Percentiles rank a stretch among this genome's conserved stretches.
Conservation (phyloP, 2,113 vertebrate genomes). For the Dryoscopus gambensis region DNA sequence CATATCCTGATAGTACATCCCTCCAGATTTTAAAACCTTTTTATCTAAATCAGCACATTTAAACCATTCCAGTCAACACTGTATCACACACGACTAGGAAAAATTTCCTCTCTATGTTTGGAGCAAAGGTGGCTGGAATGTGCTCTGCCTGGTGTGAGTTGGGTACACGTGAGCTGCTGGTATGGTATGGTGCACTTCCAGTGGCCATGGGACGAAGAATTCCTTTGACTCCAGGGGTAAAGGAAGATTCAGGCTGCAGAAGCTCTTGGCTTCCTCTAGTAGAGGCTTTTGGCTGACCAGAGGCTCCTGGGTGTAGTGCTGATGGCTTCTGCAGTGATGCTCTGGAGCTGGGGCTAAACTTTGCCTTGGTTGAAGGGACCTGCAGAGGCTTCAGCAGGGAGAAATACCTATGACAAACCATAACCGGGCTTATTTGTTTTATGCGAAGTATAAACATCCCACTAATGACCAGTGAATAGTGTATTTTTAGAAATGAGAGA, state of each 20-base stretch:
- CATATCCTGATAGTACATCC: background rate
- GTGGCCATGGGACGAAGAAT: background rate
- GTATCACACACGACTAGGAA: background rate
- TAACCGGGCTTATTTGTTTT: background rate
- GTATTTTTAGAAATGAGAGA: background rate
- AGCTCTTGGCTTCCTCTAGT: conserved; percentile 16
- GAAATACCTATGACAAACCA: background rate
- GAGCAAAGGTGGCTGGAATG: background rate
- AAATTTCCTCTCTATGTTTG: background rate
- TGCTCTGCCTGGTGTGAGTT: background rate
- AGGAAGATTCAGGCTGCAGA: conserved; percentile 4
- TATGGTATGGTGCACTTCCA: background rate
- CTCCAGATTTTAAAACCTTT: background rate
- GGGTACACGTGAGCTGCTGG: background rate
- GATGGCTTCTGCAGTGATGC: background rate
- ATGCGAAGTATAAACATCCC: background rate
- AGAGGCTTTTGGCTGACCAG: conserved; percentile 17
- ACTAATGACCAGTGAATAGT: background rate
- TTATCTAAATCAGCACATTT: background rate
- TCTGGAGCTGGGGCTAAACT: background rate
- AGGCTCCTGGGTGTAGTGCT: background rate
- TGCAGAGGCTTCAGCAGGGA: background rate
- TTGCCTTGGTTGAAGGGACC: background rate
- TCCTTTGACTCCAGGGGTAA: background rate
- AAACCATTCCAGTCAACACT: background rate